Evolutionary conservation across 1,140 invertebrate species (phyloP).

Genomic region (Achatina immaculata): DNA sequence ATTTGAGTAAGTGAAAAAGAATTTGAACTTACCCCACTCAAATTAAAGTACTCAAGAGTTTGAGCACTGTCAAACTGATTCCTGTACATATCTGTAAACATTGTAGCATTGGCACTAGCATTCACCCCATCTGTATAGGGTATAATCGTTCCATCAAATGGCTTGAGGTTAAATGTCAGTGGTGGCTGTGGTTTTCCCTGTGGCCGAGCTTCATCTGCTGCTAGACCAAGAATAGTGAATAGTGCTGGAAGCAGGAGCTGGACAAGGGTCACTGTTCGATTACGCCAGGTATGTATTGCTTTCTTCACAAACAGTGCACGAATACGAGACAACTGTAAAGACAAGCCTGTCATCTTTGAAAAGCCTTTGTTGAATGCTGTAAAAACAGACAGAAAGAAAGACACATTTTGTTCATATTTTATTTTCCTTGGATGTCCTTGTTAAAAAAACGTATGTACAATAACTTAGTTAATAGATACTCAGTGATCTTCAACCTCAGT

Average conservation of each 20-base stretch:
- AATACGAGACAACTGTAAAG: conserved; percentile 41
- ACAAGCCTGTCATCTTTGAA: conserved; percentile 21
- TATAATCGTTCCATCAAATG: conserved; percentile 39
- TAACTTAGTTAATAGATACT: not conserved
- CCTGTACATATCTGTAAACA: conserved; percentile 26
- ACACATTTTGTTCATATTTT: no score
- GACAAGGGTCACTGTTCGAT: conserved; percentile 59
- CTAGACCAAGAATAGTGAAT: conserved; percentile 66
- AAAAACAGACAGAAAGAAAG: not conserved
- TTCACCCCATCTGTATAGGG: conserved; percentile 33
- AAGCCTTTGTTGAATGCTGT: conserved; percentile 46
- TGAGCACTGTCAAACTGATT: conserved; percentile 26
- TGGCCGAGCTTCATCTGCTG: conserved; percentile 63
- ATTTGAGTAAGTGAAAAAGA: not conserved
- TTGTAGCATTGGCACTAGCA: conserved; percentile 1
- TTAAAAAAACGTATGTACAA: not conserved
- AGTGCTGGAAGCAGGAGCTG: conserved; percentile 67
- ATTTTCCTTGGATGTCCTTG: no score
- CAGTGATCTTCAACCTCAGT: no score
- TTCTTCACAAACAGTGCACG: conserved; percentile 68
- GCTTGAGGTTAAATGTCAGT: conserved; percentile 52
- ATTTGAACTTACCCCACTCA: not conserved
- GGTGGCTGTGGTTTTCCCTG: conserved; percentile 57
- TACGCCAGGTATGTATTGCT: conserved; percentile 65
- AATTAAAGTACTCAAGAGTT: not conserved